These are phyloP conservation scores for Gymnarchus niloticus DNA, from an alignment of 2,113 vertebrate genomes.

Conservation along the genomic window DNA sequence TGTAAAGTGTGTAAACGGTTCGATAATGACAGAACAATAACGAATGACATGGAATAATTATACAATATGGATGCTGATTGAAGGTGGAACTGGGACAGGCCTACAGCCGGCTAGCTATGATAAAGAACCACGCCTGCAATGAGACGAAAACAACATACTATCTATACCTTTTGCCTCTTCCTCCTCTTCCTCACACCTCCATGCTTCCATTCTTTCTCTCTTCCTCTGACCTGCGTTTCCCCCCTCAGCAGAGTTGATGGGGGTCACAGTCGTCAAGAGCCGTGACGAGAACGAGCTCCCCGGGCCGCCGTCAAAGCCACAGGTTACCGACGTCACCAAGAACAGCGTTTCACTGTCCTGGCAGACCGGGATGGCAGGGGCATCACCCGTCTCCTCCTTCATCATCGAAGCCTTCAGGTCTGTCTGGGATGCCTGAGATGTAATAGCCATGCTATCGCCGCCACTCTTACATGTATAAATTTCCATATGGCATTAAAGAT, in stretches of 20 bases:
- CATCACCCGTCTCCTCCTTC: conserved; percentile 77
- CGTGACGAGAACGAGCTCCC: conserved; percentile 85
- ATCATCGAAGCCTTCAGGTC: conserved; percentile 99
- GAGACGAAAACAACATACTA: not conserved
- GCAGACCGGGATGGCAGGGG: conserved; percentile 78
- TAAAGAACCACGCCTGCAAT: not conserved
- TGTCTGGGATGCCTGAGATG: not conserved
- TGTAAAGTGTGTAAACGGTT: not conserved
- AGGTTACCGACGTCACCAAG: conserved; percentile 95
- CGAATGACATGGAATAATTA: not conserved
- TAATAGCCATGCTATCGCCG: not conserved
- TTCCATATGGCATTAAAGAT: not conserved
- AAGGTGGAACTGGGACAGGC: not conserved
- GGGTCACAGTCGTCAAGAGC: conserved; percentile 71
- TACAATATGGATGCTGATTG: not conserved
- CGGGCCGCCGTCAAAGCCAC: conserved; percentile 91
- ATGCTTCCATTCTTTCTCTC: not conserved
- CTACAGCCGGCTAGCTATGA: not conserved
- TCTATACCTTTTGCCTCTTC: not conserved
- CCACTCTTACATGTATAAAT: not conserved
- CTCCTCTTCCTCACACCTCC: not conserved
- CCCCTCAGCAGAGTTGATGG: conserved; percentile 69
- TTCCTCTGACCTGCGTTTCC: not conserved
- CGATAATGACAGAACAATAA: not conserved
- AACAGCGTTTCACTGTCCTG: conserved; percentile 95